Evolutionary conservation across 2,888 invertebrate genomes (phyloP).

Genomic region (Synanthedon vespiformis): DNA sequence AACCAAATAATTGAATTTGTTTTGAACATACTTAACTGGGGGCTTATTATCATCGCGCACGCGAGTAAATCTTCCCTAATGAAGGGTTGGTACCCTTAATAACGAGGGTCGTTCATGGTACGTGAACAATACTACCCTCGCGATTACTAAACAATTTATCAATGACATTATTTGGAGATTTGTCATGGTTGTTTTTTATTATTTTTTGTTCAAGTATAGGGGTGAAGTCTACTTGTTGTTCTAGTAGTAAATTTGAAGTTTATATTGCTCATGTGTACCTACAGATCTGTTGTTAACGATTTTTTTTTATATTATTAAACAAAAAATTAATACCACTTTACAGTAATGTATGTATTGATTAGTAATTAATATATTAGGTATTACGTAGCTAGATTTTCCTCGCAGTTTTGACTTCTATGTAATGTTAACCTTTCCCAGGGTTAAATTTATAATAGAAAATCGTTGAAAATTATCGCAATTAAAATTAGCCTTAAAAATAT

Average conservation of each 20-base stretch:
- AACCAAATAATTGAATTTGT: not conserved
- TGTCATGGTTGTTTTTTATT: not conserved
- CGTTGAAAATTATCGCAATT: too few species aligned
- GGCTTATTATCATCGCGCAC: conserved; percentile 26
- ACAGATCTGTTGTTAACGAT: too few species aligned
- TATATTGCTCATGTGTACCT: too few species aligned
- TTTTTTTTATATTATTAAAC: not conserved
- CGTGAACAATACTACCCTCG: conserved; percentile 36
- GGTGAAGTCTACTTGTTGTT: too few species aligned
- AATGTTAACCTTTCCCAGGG: too few species aligned
- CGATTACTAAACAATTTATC: conserved; percentile 45
- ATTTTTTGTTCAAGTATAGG: not conserved
- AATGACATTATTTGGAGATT: conserved; percentile 8
- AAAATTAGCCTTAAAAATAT: too few species aligned
- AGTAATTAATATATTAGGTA: too few species aligned
- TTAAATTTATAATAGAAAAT: too few species aligned
- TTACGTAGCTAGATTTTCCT: too few species aligned
- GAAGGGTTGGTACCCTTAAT: conserved; percentile 46
- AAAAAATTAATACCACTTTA: not conserved
- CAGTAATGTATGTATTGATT: too few species aligned
- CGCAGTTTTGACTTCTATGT: too few species aligned
- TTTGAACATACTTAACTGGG: not conserved
- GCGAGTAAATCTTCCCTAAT: conserved; percentile 37
- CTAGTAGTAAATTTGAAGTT: not conserved
- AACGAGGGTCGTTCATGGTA: conserved; percentile 30